Evolutionary conservation across 2,888 invertebrate species (phyloP).

Genomic region (Lumbricus terrestris): DNA sequence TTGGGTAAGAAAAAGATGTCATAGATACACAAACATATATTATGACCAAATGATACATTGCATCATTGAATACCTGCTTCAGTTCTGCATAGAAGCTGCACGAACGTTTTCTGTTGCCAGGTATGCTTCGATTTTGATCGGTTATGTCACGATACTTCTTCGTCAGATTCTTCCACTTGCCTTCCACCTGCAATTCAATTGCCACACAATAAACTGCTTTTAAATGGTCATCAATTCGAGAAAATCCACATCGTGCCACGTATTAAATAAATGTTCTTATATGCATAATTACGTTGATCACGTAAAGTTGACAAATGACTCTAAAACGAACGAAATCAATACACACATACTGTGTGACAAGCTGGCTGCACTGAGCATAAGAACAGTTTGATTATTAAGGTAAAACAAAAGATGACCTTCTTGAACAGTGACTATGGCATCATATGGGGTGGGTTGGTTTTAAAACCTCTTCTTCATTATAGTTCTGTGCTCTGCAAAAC

Average conservation of each 20-base stretch:
- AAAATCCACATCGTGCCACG: neutral
- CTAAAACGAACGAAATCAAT: too few species aligned
- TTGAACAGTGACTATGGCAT: too few species aligned
- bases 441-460: too few species aligned
- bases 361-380: too few species aligned
- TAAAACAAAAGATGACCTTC: too few species aligned
- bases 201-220: neutral
- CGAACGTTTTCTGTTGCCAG: neutral
- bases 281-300: neutral
- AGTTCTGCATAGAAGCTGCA: neutral
- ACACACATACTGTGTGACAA: too few species aligned
- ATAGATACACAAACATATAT: too few species aligned
- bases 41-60: too few species aligned
- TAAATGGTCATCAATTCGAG: neutral
- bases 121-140: neutral
- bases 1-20: too few species aligned
- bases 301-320: neutral
- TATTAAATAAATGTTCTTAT: neutral
- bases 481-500: too few species aligned
- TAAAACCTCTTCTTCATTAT: too few species aligned
- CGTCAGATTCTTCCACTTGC: neutral
- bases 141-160: conserved; percentile 3
- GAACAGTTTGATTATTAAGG: too few species aligned
- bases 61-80: neutral
- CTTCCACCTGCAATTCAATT: neutral